Evolutionary conservation across 1,140 invertebrate genomes (phyloP), one percentile per base, ranked within the genome.

Genomic region (Ips typographus): DNA sequence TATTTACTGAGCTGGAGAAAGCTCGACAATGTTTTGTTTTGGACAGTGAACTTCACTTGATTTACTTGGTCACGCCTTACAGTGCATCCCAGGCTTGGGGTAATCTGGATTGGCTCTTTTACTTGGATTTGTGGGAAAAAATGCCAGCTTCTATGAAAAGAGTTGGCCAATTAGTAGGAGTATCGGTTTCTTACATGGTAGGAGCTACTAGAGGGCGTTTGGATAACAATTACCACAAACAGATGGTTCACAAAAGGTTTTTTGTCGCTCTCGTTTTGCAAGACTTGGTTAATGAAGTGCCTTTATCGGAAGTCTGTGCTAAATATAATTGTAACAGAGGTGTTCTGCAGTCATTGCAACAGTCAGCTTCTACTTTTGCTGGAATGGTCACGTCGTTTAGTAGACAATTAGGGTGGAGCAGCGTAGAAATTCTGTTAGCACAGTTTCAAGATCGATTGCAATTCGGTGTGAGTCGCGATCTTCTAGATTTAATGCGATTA

Each of bases 321-420:
- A 98, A 95, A 77, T 99, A 91, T 80, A 88, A 88, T 58, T 94
- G 93, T 78, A 89, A 90, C 68, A 88, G 94, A 71, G 97, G 96
- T 63, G 88, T 94, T 81, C 77, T 94, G 2, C 97, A 99, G 83
- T 90, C 92, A 72, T 83, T 99, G 40, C 97, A 99, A 82, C 95
- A 98, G 79, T 90, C 92, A 57, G 90, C 96, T n/a, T 89, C 96
- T 40, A 96, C 95, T 40, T 98, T 98, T 88, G 94, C 97, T 60
- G 96, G 95, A 89, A 85, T 81, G 77, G 77, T 75, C 37, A 78
- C 76, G 5, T 70, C 76, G 5, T 79, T 79, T 62, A 71, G 95
- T 83, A 88, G 88, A 74, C 89, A 94, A 57, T 81, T 99, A n/a
- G 93, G 95, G 2, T 99, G 96, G 96, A 86, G 86, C 62, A 95